Conservation (phyloP, 2,113 vertebrate species). For the Numenius arquata region DNA sequence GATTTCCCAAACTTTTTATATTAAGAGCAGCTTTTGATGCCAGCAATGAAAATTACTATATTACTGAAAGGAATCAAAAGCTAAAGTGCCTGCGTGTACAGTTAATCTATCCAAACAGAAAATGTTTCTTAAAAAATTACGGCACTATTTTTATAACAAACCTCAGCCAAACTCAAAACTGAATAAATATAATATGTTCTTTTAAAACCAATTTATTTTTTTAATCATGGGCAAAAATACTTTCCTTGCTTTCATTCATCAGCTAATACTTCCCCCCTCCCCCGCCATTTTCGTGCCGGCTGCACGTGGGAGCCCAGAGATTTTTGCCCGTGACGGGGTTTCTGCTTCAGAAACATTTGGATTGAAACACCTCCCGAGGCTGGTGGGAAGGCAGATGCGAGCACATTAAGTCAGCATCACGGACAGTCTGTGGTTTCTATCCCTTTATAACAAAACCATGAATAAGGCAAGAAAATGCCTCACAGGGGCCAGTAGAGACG, state of each 20-base stretch:
- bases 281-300: background rate
- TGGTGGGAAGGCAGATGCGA: background rate
- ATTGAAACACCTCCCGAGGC: background rate
- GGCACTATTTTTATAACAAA: slow-evolving; percentile 54
- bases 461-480: background rate
- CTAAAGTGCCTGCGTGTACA: slow-evolving; percentile 66
- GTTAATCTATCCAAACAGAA: slow-evolving; percentile 69
- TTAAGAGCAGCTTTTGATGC: slow-evolving; percentile 30
- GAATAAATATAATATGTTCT: slow-evolving; percentile 52
- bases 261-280: background rate
- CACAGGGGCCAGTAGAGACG: background rate
- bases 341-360: rapidly evolving
- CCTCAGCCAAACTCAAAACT: slow-evolving; percentile 60
- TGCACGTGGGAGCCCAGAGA: background rate
- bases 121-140: slow-evolving; percentile 67
- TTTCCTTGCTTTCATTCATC: slow-evolving; percentile 54
- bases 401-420: background rate
- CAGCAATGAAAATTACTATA: slow-evolving; percentile 47
- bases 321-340: background rate
- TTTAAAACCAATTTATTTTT: slow-evolving; percentile 45
- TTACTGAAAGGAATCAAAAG: slow-evolving; percentile 65
- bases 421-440: background rate
- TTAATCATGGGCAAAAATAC: background rate
- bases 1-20: slow-evolving; percentile 31
- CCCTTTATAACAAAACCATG: background rate